Evolutionary conservation across 2,888 invertebrate species (phyloP), one percentile per base, ranked within the genome.

Genomic region (Mermis nigrescens): DNA sequence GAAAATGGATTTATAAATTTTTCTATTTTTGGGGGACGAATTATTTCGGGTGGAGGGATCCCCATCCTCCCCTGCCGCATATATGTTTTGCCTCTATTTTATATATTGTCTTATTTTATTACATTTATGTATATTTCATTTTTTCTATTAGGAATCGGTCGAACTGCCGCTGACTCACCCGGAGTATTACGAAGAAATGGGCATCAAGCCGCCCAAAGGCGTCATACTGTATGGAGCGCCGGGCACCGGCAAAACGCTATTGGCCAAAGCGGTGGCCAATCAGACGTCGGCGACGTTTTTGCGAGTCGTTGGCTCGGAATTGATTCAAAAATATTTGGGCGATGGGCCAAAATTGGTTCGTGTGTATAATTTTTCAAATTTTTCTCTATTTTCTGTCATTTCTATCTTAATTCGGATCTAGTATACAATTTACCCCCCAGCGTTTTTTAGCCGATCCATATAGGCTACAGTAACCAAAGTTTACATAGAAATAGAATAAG

Each of bases 171-270:
- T 98, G 24, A 99, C 98, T 19, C 98, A 99, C 78, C 98, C 98
- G 0, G 98, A 99, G 75, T 95, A 95, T 76, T 98, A 98, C 73
- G 95, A 99, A 75, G 98, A 98, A 77, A 98, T 98, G 95, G 98
- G 98, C 55, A 98, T 99, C 67, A 91, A 92, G 72, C 95, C 98
- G 19, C 98, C 98, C 0, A 98, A 98, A 74, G 98, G 98, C 66
- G 95, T 98, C 1, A 98, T 98, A 70, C 79, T 98, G 45, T 98
- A 98, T 75, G 98, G 95, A 0, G 85, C 86, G 24, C 98, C 98
- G 0, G 98, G 98, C 52, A 99, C 95, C 24, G 98, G 95, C 56
- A 98, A 98, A 77, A 98, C 98, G 0, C 77, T 98, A 46, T 77
- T 98, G 59, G 98, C 98, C 7, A 98, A 98, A 76, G 98, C 98